A percentile compares a stretch with the other conserved stretches of the same genome.
These are phyloP conservation scores for Xiphophorus birchmanni DNA, from an alignment of 2,797 vertebrate species.

Conservation along the genomic window DNA sequence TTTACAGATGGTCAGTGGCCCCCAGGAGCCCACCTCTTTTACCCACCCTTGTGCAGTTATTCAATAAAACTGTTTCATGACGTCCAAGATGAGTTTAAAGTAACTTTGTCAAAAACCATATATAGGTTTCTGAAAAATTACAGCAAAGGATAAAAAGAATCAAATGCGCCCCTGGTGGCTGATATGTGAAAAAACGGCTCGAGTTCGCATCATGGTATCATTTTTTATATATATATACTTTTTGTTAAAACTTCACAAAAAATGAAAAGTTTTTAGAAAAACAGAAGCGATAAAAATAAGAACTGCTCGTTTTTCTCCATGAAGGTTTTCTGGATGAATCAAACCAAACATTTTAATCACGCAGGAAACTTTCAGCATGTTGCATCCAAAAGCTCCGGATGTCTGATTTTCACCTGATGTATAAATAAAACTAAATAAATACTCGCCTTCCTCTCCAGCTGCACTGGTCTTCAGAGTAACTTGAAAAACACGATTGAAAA, in stretches of 20 bases:
- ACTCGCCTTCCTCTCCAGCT: conserved; percentile 90
- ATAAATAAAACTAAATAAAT: not conserved
- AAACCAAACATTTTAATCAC: conserved; percentile 53
- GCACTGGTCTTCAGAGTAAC: conserved; percentile 86
- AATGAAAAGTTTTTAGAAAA: not conserved
- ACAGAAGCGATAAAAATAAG: not conserved
- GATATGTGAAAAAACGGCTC: not conserved
- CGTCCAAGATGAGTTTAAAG: not conserved
- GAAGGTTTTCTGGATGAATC: conserved; percentile 24
- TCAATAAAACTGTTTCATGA: not conserved
- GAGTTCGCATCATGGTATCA: not conserved
- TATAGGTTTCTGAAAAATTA: not conserved
- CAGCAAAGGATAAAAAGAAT: not conserved
- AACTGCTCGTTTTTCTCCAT: not conserved
- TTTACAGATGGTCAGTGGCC: not conserved
- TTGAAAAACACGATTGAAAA: conserved; percentile 67
- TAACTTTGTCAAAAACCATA: not conserved
- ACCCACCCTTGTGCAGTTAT: not conserved
- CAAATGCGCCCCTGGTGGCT: conserved; percentile 54
- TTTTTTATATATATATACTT: not conserved
- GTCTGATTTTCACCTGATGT: not conserved
- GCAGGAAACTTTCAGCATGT: conserved; percentile 49
- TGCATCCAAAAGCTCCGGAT: conserved; percentile 27
- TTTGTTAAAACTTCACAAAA: not conserved
- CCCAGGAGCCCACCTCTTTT: not conserved